Percentiles rank a stretch among this genome's conserved stretches.
Evolutionary conservation across 2,888 invertebrate species (phyloP).

Genomic region (Cheilosia vernalis): DNA sequence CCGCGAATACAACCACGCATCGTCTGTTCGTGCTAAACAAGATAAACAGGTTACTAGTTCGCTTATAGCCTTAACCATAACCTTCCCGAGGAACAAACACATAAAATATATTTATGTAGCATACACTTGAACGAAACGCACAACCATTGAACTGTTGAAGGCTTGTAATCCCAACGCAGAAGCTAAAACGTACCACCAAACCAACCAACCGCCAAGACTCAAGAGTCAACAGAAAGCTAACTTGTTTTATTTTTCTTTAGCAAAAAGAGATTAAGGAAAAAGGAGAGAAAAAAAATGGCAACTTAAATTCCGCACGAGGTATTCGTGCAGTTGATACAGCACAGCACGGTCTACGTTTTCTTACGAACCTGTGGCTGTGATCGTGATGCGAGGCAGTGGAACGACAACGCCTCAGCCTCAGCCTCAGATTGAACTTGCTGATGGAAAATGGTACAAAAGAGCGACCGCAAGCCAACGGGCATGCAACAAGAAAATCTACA

Average conservation of each 20-base stretch:
- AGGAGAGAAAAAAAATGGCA: not conserved
- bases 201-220: constrained; percentile 39
- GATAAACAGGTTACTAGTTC: constrained; percentile 74
- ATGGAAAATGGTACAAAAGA: constrained; percentile 54
- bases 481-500: constrained; percentile 53
- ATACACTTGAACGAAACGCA: constrained; percentile 50
- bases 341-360: constrained; percentile 15
- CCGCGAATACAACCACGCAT: constrained; percentile 41
- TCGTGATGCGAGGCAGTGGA: constrained; percentile 32
- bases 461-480: constrained; percentile 58
- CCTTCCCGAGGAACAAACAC: constrained; percentile 57
- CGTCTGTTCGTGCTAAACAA: constrained; percentile 59
- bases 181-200: constrained; percentile 28
- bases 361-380: not conserved
- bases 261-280: constrained; percentile 24
- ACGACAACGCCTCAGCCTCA: constrained; percentile 20
- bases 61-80: constrained; percentile 66
- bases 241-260: constrained; percentile 46
- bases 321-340: constrained; percentile 33
- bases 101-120: constrained; percentile 46
- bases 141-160: constrained; percentile 8
- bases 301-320: constrained; percentile 63
- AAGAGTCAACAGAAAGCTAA: constrained; percentile 51
- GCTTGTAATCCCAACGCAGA: constrained; percentile 28
- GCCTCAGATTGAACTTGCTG: constrained; percentile 38